These are phyloP conservation scores for Hoplostethus mediterraneus DNA, from an alignment of 2,797 vertebrate species.

Conservation along the genomic window DNA sequence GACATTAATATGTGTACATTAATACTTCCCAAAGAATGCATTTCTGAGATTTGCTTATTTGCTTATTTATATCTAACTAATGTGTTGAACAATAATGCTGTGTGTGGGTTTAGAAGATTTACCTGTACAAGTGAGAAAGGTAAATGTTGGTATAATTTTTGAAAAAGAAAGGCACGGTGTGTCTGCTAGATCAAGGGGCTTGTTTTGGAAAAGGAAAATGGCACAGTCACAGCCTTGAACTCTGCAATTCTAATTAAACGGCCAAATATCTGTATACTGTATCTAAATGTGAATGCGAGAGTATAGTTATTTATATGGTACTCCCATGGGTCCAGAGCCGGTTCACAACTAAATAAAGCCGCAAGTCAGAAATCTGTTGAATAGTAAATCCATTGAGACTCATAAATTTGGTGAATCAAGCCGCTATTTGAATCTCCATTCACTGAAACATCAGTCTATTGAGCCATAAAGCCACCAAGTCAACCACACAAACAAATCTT, in stretches of 20 bases:
- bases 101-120: neutral
- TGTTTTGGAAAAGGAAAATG: neutral
- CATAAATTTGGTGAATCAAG: conserved; percentile 42
- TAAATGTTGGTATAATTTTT: neutral
- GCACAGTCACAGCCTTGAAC: conserved; percentile 10
- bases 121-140: neutral
- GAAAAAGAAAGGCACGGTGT: neutral
- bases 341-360: conserved; percentile 62
- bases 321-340: conserved; percentile 47
- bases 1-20: too few species aligned
- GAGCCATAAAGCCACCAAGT: conserved; percentile 16
- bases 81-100: too few species aligned
- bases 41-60: too few species aligned
- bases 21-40: too few species aligned
- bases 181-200: conserved; percentile 4
- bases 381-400: conserved; percentile 43
- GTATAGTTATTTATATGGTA: conserved; percentile 52
- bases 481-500: neutral
- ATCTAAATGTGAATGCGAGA: conserved; percentile 34
- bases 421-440: conserved; percentile 13
- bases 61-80: too few species aligned
- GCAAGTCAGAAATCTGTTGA: conserved; percentile 47
- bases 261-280: conserved; percentile 36
- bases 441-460: conserved; percentile 22
- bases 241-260: conserved; percentile 44